Evolutionary conservation across 2,113 vertebrate species (phyloP).

Genomic region (Hippocampus barbouri): DNA sequence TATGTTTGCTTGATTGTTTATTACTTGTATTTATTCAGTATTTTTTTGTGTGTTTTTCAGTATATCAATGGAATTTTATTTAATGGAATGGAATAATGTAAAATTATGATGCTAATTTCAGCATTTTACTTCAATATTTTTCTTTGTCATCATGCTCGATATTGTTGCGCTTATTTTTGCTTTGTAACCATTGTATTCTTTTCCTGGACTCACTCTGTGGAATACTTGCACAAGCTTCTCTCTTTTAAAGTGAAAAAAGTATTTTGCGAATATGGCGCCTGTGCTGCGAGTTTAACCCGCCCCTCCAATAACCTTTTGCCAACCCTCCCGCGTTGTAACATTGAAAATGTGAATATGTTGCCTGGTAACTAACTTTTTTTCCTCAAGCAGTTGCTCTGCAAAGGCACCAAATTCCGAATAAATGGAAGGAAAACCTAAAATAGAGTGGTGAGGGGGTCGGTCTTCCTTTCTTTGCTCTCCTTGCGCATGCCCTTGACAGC

Average conservation of each 20-base stretch:
- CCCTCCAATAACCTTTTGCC: constrained; percentile 36
- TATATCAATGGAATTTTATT: too few species aligned
- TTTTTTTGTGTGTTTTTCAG: too few species aligned
- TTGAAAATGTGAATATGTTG: constrained; percentile 54
- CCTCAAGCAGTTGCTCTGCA: constrained; percentile 21
- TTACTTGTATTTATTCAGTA: too few species aligned
- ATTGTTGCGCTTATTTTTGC: too few species aligned
- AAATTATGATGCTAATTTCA: too few species aligned
- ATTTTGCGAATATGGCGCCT: neutral
- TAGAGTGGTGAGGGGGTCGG: neutral
- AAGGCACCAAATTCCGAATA: constrained; percentile 24
- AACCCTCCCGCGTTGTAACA: constrained; percentile 34
- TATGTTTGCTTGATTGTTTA: too few species aligned
- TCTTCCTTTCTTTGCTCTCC: constrained; percentile 58
- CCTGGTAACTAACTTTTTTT: constrained; percentile 52
- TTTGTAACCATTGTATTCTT: neutral
- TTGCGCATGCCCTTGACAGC: constrained; percentile 85
- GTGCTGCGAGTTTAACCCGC: neutral
- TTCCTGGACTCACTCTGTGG: neutral
- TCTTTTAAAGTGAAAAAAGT: neutral
- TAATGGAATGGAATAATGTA: too few species aligned
- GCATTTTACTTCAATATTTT: too few species aligned
- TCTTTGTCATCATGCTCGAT: too few species aligned
- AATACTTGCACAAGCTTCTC: neutral
- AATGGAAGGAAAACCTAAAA: constrained; percentile 10